Evolutionary conservation across 2,797 vertebrate genomes (phyloP).

Genomic region (Paramormyrops hopkinsi): DNA sequence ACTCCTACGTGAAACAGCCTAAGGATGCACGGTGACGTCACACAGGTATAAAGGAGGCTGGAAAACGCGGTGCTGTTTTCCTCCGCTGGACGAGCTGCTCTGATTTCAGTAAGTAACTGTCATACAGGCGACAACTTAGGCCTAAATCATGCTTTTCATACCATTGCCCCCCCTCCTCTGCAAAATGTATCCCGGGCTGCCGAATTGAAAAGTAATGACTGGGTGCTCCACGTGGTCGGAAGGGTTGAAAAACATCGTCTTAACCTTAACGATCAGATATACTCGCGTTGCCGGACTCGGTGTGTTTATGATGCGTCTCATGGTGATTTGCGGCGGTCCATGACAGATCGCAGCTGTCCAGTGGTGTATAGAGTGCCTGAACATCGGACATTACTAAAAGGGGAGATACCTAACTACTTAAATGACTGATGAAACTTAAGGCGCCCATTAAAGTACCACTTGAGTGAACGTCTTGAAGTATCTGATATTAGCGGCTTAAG

Average conservation of each 20-base stretch:
- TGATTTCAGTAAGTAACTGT: slow-evolving; percentile 8
- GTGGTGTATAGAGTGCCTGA: background rate
- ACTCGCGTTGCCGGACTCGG: background rate
- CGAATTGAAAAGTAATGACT: background rate
- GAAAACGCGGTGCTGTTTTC: background rate
- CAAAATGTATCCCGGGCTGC: background rate
- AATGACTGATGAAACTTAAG: background rate
- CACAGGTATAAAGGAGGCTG: background rate
- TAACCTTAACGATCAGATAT: background rate
- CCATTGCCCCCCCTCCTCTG: background rate
- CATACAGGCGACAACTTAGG: background rate
- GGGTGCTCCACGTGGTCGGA: background rate
- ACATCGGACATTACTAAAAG: background rate
- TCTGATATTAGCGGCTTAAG: background rate
- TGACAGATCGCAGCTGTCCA: background rate
- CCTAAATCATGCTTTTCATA: background rate
- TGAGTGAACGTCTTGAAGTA: background rate
- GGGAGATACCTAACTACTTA: background rate
- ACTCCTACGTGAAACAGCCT: background rate
- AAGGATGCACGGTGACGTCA: background rate
- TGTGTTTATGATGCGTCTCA: background rate
- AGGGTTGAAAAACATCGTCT: background rate
- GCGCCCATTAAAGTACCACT: background rate
- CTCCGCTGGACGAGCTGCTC: background rate
- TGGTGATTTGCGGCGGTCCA: background rate